A percentile compares a stretch with the other conserved stretches of the same genome.
phyloP scores from a whole-genome alignment of 2,888 invertebrate genomes.

The Melanchra persicariae region DNA sequence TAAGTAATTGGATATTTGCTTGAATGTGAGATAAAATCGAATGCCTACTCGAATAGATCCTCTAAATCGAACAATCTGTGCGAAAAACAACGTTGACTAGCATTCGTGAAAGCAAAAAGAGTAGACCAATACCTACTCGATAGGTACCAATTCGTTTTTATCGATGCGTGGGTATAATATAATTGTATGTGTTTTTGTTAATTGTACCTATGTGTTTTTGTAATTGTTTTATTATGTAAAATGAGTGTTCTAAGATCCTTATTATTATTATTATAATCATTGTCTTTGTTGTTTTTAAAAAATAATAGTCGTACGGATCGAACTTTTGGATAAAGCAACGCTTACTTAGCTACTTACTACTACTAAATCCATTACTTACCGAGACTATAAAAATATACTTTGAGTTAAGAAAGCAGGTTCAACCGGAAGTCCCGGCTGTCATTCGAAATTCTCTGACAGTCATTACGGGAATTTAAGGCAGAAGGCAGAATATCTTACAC shows the following conservation, averaged over 20 bases:
- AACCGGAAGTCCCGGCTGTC: too few relatives aligned
- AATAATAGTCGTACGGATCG: not conserved
- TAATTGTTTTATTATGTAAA: too few relatives aligned
- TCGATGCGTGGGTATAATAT: slow-evolving; percentile 64
- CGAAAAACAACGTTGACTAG: slow-evolving; percentile 58
- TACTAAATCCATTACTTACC: not conserved
- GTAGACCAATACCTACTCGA: slow-evolving; percentile 57
- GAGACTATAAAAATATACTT: too few relatives aligned
- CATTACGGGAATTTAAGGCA: too few relatives aligned
- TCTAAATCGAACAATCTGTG: slow-evolving; percentile 74
- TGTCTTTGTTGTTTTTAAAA: too few relatives aligned
- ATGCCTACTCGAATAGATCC: slow-evolving; percentile 73
- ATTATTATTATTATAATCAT: too few relatives aligned
- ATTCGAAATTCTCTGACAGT: too few relatives aligned
- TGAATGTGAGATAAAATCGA: slow-evolving; percentile 80
- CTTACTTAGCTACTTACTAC: too few relatives aligned
- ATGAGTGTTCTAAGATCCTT: too few relatives aligned
- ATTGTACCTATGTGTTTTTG: too few relatives aligned
- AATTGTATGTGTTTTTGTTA: too few relatives aligned
- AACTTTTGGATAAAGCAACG: not conserved
- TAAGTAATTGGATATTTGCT: slow-evolving; percentile 86
- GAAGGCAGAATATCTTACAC: too few relatives aligned
- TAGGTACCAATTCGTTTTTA: slow-evolving; percentile 57
- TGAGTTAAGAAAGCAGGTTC: not conserved
- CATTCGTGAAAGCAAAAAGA: slow-evolving; percentile 62